Base-by-base conservation (phyloP, 2,888 invertebrate species). In the Lasioglossum malachurum region DNA sequence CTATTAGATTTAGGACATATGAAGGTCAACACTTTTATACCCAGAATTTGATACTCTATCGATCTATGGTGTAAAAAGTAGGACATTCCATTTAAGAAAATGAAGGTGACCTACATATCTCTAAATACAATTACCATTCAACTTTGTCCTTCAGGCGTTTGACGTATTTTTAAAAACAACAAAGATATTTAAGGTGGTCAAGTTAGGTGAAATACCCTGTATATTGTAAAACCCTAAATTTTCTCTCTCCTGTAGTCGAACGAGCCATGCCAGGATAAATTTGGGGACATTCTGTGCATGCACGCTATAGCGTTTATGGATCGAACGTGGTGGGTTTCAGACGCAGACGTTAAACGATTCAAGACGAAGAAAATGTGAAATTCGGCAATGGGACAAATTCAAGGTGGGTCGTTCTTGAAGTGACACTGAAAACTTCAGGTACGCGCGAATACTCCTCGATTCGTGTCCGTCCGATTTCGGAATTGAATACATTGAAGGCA, bases 371-470 rank as follows among this genome's bases (percentile, higher is more conserved):
- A 77, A 75, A 44, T 60, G 71, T 75, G 44, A 75, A 74, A 76
- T 83, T 73, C 83, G 67, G 76, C 46, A 31, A 74, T 23, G 16
- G 31, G 41, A 64, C 44, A 64, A 83, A 38, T 75, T 78, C 75
- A 60, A 83, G 60, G 57, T 78, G 69, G 84, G 77, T 73, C 74
- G 46, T 75, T 38, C 75, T 82, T 46, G 14, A 82, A 82, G n/a
- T 82, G 71, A 83, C 83, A 80, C 67, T 74, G 80, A 78, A 67
- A 78, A 60, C 64, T 71, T 78, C 71, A 64, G 86, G 86, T 80
- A 87, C 78, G 82, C 82, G 86, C 71, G 83, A 83, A 75, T 35
- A 82, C 44, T 82, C 44, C 10, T 79, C 79, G 85, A 85, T 78
- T 74, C 71, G 72, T 67, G 75, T 73, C 64, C 41, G 57, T 67